phyloP scores from a whole-genome alignment of 2,113 vertebrate genomes.

The Mobula birostris region DNA sequence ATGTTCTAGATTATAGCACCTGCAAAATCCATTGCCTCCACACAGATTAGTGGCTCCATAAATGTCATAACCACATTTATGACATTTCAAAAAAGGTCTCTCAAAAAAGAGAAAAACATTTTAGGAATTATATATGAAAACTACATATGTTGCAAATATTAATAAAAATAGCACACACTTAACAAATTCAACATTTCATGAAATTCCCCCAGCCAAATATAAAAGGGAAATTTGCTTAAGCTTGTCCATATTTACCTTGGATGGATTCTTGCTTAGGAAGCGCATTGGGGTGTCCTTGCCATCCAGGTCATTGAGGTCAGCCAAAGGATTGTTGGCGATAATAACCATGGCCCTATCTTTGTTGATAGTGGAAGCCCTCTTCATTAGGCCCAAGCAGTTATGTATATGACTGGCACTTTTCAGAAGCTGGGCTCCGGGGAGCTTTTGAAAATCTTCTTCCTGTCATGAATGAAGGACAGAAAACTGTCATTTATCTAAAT shows the following conservation, averaged over 20 bases:
- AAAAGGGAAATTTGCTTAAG: not conserved
- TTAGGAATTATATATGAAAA: not conserved
- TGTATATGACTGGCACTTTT: slow-evolving; percentile 40
- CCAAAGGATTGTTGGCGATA: slow-evolving; percentile 48
- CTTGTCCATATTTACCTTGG: not conserved
- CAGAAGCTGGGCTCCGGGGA: slow-evolving; percentile 31
- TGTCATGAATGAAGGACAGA: not conserved
- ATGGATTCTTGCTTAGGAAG: slow-evolving; percentile 42
- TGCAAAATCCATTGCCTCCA: too few species aligned
- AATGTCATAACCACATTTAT: too few species aligned
- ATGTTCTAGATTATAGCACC: too few species aligned
- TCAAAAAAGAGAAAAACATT: not conserved
- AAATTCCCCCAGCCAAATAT: not conserved
- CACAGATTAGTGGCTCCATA: too few species aligned
- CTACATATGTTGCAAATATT: not conserved
- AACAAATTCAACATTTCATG: not conserved
- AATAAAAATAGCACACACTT: not conserved
- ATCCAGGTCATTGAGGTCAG: slow-evolving; percentile 34
- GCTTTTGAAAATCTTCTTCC: not conserved
- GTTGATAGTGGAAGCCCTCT: slow-evolving; percentile 45
- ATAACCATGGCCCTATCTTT: slow-evolving; percentile 47
- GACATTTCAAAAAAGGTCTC: not conserved
- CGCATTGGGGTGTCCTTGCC: slow-evolving; percentile 35
- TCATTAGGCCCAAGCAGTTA: slow-evolving; percentile 41
- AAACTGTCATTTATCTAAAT: not conserved